phyloP scores from a whole-genome alignment of 2,888 invertebrate species.

The Calliphora vomitoria region DNA sequence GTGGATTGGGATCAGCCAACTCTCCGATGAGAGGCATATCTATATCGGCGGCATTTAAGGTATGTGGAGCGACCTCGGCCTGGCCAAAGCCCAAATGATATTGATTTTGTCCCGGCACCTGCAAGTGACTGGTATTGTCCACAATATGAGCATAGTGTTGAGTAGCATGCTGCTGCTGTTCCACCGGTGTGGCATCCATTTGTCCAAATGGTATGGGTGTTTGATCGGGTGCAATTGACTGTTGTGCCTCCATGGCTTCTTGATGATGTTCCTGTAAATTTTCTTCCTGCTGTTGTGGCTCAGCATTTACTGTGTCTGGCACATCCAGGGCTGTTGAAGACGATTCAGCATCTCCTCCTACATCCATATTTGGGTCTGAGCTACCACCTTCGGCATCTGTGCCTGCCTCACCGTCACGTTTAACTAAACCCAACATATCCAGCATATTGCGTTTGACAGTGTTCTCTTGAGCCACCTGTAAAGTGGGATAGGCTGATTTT shows the following conservation, averaged over 20 bases:
- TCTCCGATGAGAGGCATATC: conserved; percentile 82
- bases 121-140: conserved; percentile 70
- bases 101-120: conserved; percentile 74
- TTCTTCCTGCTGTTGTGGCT: conserved; percentile 49
- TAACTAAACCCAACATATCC: conserved; percentile 86
- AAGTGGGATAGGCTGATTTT: conserved; percentile 89
- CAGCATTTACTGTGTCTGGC: conserved; percentile 22
- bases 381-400: conserved; percentile 77
- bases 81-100: conserved; percentile 76
- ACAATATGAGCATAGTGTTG: conserved; percentile 77
- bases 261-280: conserved; percentile 63
- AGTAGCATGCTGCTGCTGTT: conserved; percentile 76
- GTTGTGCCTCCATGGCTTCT: conserved; percentile 57
- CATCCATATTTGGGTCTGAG: conserved; percentile 61
- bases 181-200: conserved; percentile 81
- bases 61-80: conserved; percentile 74
- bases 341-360: conserved; percentile 52
- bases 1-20: conserved; percentile 81
- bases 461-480: conserved; percentile 88
- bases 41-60: conserved; percentile 79
- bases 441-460: conserved; percentile 86
- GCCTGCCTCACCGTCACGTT: conserved; percentile 85
- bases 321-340: conserved; percentile 28
- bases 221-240: conserved; percentile 70
- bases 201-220: conserved; percentile 82